phyloP scores from a whole-genome alignment of 2,888 invertebrate species.

The Criorhina ranunculi region DNA sequence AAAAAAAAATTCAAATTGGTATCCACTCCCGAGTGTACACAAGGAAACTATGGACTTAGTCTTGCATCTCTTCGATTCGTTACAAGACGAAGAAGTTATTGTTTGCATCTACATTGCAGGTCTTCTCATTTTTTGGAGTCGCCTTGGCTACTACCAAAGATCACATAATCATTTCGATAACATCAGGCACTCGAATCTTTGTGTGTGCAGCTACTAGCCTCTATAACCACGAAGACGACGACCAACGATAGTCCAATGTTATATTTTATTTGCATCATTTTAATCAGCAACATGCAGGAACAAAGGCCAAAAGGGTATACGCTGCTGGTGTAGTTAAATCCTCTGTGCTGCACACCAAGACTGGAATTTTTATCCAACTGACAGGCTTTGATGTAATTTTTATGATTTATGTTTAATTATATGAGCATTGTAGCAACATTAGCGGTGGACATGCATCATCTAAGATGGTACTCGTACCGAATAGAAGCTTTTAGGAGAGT shows the following conservation, averaged over 20 bases:
- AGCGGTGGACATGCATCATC: conserved; percentile 73
- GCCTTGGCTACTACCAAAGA: conserved; percentile 39
- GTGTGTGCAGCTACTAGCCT: conserved; percentile 15
- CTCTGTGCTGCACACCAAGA: background rate
- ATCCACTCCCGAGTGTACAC: background rate
- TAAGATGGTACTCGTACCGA: conserved; percentile 18
- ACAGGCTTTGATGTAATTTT: conserved; percentile 61
- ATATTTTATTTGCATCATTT: conserved; percentile 66
- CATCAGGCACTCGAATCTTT: conserved; percentile 40
- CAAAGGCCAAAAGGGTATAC: conserved; percentile 71
- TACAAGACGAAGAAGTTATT: conserved; percentile 14
- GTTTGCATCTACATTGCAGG: conserved; percentile 19
- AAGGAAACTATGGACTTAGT: background rate
- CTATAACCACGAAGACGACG: background rate
- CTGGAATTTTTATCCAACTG: conserved; percentile 45
- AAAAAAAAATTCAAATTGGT: conserved; percentile 15
- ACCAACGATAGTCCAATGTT: conserved; percentile 37
- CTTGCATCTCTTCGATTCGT: background rate
- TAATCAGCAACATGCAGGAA: conserved; percentile 65
- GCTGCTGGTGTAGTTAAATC: conserved; percentile 11
- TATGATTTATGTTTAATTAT: conserved; percentile 77
- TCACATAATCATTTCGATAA: conserved; percentile 67
- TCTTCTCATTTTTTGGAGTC: conserved; percentile 36
- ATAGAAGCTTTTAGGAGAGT: conserved; percentile 38
- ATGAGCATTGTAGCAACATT: conserved; percentile 68